phyloP scores from a whole-genome alignment of 2,113 vertebrate genomes.

The Cervus canadensis region DNA sequence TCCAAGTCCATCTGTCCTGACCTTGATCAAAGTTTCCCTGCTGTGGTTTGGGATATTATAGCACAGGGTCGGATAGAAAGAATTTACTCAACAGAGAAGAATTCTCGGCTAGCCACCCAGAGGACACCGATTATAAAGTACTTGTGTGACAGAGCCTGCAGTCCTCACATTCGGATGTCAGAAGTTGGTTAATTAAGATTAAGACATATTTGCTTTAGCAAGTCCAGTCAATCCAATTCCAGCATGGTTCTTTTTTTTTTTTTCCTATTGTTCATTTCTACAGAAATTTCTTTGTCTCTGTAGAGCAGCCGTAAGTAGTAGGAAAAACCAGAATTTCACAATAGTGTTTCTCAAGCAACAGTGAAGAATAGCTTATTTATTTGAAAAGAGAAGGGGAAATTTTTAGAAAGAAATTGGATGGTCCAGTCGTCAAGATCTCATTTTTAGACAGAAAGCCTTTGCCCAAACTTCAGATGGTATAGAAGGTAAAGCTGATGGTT shows the following conservation, averaged over 20 bases:
- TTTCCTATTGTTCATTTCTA: conserved; percentile 29
- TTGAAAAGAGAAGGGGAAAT: neutral
- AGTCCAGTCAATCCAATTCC: conserved; percentile 47
- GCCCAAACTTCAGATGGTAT: neutral
- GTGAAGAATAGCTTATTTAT: conserved; percentile 39
- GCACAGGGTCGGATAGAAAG: conserved; percentile 38
- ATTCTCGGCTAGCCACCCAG: conserved; percentile 39
- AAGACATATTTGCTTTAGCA: conserved; percentile 58
- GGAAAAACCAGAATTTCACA: conserved; percentile 52
- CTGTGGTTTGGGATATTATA: conserved; percentile 10
- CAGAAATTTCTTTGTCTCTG: conserved; percentile 46
- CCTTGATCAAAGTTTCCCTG: conserved; percentile 57
- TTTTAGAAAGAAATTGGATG: conserved; percentile 8
- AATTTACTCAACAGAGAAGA: conserved; percentile 38
- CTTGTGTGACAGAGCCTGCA: neutral
- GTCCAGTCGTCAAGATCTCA: neutral
- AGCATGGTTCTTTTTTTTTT: neutral
- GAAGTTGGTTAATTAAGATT: conserved; percentile 67
- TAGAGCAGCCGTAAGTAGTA: neutral
- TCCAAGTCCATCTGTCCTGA: conserved; percentile 39
- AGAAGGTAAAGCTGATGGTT: neutral
- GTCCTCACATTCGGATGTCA: conserved; percentile 50
- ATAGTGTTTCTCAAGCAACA: neutral
- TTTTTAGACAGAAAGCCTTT: conserved; percentile 11
- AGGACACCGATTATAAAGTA: conserved; percentile 55